Conservation (phyloP, 2,113 vertebrate species). For the Uria aalge region DNA sequence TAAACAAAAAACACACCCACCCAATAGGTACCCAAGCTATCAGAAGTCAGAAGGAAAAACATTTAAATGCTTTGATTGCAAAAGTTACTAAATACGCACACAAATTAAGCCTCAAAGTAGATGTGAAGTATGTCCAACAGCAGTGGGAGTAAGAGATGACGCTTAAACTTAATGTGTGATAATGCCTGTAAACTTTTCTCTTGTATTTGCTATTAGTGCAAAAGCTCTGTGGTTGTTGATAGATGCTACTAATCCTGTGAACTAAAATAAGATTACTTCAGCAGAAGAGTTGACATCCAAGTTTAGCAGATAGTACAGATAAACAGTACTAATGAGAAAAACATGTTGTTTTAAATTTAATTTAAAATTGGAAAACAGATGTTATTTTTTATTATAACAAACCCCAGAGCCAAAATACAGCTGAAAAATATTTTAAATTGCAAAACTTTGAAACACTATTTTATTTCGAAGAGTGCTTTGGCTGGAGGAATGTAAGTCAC, state of each 20-base stretch:
- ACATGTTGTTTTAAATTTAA: constrained; percentile 55
- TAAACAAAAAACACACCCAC: not conserved
- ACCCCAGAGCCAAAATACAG: constrained; percentile 25
- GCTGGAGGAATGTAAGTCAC: not conserved
- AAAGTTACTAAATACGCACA: not conserved
- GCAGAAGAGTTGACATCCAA: constrained; percentile 52
- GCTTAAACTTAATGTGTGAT: not conserved
- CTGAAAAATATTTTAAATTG: constrained; percentile 45
- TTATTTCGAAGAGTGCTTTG: not conserved
- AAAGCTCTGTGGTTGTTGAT: constrained; percentile 12
- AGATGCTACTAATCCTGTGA: constrained; percentile 46
- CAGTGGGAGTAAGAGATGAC: not conserved
- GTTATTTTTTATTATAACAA: constrained; percentile 39
- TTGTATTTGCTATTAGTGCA: not conserved
- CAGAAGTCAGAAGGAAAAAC: not conserved
- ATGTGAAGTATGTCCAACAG: not conserved
- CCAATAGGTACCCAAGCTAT: not conserved
- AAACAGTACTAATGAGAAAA: constrained; percentile 63
- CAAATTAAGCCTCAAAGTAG: not conserved
- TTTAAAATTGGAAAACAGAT: constrained; percentile 61
- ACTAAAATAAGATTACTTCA: constrained; percentile 53
- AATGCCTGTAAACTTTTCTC: constrained; percentile 20
- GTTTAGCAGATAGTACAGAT: constrained; percentile 51
- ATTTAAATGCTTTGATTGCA: not conserved
- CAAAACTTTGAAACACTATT: constrained; percentile 43